Base-by-base conservation (phyloP, 2,113 vertebrate species). In the Carettochelys insculpta region DNA sequence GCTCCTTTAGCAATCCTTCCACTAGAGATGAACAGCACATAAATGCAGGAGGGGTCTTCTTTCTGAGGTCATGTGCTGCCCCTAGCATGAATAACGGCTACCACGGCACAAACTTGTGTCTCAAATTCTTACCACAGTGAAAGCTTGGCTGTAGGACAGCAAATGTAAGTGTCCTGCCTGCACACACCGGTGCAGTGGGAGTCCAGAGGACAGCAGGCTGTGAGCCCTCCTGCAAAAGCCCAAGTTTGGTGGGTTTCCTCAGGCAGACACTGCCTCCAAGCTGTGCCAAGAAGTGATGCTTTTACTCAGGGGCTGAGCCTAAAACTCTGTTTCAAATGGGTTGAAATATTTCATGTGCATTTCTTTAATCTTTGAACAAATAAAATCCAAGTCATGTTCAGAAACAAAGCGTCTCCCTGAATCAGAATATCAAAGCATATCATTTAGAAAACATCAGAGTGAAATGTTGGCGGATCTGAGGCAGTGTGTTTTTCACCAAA, bases 51-150 rank as follows among this genome's bases (percentile, higher is more conserved):
- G 80, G 12, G 93, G 88, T 51, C 65, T 81, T 87, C n/a, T 68
- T 82, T 20, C 1, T 1, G 34, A 65, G 25, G 41, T 83, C 17
- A 75, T 83, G 56, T 0, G 0, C 79, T 52, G 48, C 43, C 52
- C 47, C 4, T 48, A 47, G 76, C 56, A 25, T 29, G 31, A 77
- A 11, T 61, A 81, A 82, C 61, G 38, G 43, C 45, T 47, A 6
- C 6, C 41, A n/a, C 71, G 41, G 50, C 24, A 3, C 22, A 45
- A n/a, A 3, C 19, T 31, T n/a, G 80, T 50, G 79, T 8, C 9
- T 27, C 38, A 9, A 0, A 77, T 89, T 73, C 76, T 83, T 48
- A 52, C 85, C 22, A 10, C 24, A 3, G 2, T 20, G 77, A 29
- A 29, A 90, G 14, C 22, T 90, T 82, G 12, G 3, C 22, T 13